Conservation (phyloP, 2,888 invertebrate species). For the Chorisops tibialis region DNA sequence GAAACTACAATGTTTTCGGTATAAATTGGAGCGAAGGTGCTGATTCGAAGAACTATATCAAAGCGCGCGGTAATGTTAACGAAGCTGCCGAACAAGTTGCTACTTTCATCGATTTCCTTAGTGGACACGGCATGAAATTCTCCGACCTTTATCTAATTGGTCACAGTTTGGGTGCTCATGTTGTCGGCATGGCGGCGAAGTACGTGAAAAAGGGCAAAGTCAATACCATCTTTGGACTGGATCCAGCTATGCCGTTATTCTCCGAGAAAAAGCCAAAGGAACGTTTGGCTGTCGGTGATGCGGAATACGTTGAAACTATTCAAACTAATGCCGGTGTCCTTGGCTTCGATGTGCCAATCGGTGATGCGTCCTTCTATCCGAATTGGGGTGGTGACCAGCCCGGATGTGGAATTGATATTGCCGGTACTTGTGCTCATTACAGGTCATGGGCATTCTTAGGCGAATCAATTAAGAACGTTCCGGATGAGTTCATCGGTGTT, state of each 20-base stretch:
- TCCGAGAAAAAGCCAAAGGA: neutral
- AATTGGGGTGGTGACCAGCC: conserved; percentile 39
- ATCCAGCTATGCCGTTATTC: conserved; percentile 20
- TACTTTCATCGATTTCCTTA: conserved; percentile 25
- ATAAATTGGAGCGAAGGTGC: conserved; percentile 27
- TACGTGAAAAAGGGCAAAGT: neutral
- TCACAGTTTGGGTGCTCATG: conserved; percentile 39
- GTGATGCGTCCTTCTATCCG: conserved; percentile 38
- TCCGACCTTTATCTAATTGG: conserved; percentile 34
- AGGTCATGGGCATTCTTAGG: conserved; percentile 25
- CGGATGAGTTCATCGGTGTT: neutral
- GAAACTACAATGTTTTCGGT: conserved; percentile 23
- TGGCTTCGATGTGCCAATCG: conserved; percentile 36
- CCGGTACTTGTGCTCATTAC: conserved; percentile 29
- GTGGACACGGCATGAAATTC: neutral
- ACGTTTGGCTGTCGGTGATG: conserved; percentile 33
- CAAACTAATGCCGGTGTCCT: conserved; percentile 37
- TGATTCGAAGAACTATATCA: conserved; percentile 16
- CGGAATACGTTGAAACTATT: conserved; percentile 37
- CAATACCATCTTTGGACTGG: conserved; percentile 26
- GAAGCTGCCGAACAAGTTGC: conserved; percentile 32
- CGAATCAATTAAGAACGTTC: conserved; percentile 38
- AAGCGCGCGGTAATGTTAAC: conserved; percentile 14
- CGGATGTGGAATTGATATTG: conserved; percentile 36
- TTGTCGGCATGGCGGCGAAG: conserved; percentile 35